Conservation (phyloP, 2,113 vertebrate genomes). For the Sialia sialis region DNA sequence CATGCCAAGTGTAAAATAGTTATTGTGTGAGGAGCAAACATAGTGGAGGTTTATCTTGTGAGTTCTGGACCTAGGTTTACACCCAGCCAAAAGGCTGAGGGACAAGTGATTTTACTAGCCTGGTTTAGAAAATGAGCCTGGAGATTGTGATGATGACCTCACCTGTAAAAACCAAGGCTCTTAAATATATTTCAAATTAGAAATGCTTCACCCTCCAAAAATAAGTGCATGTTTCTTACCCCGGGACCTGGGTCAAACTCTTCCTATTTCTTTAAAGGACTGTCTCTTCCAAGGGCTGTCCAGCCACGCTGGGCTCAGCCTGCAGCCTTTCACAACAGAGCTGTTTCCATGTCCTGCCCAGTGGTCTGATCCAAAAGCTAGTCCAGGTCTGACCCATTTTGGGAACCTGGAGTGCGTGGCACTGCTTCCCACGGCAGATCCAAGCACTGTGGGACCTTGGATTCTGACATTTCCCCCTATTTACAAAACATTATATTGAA, state of each 20-base stretch:
- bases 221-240: not conserved
- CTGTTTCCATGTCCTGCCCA: not conserved
- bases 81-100: not conserved
- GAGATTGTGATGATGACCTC: not conserved
- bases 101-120: not conserved
- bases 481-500: not conserved
- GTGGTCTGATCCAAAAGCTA: not conserved
- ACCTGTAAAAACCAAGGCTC: not conserved
- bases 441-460: rapidly evolving
- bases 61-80: not conserved
- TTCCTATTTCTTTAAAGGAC: not conserved
- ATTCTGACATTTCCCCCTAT: not conserved
- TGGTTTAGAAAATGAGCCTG: not conserved
- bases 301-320: not conserved
- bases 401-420: not conserved
- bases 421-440: rapidly evolving
- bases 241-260: not conserved
- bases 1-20: not conserved
- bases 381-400: not conserved
- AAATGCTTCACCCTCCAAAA: not conserved
- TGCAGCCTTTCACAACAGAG: not conserved
- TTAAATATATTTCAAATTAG: not conserved
- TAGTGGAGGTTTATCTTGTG: not conserved
- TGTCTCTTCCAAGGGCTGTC: not conserved
- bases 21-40: not conserved